Evolutionary conservation across 2,113 vertebrate genomes (phyloP).

Genomic region (Passer domesticus): DNA sequence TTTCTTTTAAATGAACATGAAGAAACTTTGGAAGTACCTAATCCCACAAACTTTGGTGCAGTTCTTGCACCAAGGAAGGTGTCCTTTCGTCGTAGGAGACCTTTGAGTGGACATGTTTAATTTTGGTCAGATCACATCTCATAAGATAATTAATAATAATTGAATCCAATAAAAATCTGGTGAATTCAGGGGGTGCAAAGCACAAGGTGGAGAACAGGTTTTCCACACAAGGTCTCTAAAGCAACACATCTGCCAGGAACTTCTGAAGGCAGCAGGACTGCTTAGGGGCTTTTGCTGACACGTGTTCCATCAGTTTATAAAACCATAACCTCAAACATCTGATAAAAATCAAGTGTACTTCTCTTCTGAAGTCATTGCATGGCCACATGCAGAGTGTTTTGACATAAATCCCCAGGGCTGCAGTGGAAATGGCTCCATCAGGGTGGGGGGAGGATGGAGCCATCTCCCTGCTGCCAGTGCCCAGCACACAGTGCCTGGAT

Average conservation of each 20-base stretch:
- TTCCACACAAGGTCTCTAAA: neutral
- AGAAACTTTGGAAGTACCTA: neutral
- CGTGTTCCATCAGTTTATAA: constrained; percentile 1
- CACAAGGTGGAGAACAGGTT: neutral
- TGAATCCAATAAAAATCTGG: neutral
- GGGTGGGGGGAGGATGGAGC: neutral
- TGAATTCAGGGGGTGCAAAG: neutral
- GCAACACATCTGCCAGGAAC: neutral
- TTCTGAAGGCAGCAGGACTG: neutral
- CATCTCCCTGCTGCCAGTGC: neutral
- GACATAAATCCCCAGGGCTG: neutral
- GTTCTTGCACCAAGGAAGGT: neutral
- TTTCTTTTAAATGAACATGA: neutral
- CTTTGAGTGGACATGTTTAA: neutral
- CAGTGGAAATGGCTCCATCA: fast-evolving
- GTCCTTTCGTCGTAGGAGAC: neutral
- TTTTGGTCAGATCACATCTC: neutral
- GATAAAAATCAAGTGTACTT: constrained; percentile 28
- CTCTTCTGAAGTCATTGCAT: neutral
- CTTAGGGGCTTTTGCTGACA: neutral
- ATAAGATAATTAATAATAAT: neutral
- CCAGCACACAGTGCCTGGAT: fast-evolving
- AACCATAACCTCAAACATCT: constrained; percentile 3
- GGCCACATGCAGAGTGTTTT: neutral
- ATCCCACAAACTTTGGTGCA: neutral